Percentiles rank a stretch among this genome's conserved stretches.
Evolutionary conservation across 2,113 vertebrate species (phyloP).

Genomic region (Lathamus discolor): DNA sequence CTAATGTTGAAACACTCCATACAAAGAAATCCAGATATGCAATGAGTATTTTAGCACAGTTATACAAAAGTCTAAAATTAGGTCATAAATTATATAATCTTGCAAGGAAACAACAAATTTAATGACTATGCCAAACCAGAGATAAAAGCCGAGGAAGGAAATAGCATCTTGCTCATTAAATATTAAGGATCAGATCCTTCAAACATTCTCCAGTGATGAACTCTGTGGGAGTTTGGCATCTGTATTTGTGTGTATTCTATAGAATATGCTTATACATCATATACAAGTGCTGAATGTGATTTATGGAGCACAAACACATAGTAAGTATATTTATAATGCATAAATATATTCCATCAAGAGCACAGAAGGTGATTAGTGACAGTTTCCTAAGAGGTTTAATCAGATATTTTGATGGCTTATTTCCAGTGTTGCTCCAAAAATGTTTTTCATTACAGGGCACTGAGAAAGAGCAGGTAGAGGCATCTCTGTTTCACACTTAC

Average conservation of each 20-base stretch:
- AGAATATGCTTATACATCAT: constrained; percentile 51
- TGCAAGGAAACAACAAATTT: constrained; percentile 58
- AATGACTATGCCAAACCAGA: constrained; percentile 61
- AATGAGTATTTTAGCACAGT: not conserved
- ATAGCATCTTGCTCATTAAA: constrained; percentile 67
- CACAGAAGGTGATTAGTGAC: constrained; percentile 53
- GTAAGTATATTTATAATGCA: constrained; percentile 58
- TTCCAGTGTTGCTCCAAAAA: constrained; percentile 28
- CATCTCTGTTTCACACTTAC: not conserved
- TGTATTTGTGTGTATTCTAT: constrained; percentile 49
- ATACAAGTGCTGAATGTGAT: constrained; percentile 43
- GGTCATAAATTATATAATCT: constrained; percentile 68
- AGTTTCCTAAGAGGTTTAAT: constrained; percentile 49
- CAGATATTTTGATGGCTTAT: constrained; percentile 41
- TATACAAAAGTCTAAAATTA: constrained; percentile 55
- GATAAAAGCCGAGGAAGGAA: constrained; percentile 65
- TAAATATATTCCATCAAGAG: constrained; percentile 38
- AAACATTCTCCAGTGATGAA: constrained; percentile 49
- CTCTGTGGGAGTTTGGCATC: constrained; percentile 62
- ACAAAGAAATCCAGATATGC: not conserved
- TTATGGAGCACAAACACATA: constrained; percentile 5
- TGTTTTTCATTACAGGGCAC: not conserved
- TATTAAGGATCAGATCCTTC: constrained; percentile 64
- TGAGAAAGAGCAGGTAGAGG: not conserved
- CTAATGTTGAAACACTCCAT: not conserved